Conservation (phyloP, 2,888 invertebrate species). For the Perithous albicinctus region DNA sequence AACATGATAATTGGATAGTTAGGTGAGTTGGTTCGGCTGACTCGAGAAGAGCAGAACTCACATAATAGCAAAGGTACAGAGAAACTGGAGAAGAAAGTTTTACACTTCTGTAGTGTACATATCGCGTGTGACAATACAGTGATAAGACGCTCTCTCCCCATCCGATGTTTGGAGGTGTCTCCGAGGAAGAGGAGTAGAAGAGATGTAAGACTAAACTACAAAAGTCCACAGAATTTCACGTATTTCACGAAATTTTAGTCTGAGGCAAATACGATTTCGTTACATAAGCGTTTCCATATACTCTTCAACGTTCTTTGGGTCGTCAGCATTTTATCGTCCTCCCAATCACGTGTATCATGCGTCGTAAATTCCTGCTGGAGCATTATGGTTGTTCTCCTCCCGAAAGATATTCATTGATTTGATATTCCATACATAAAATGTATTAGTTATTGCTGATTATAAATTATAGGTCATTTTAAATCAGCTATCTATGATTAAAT, state of each 20-base stretch:
- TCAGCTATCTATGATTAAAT: no score
- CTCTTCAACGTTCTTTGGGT: background rate
- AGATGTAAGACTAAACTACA: background rate
- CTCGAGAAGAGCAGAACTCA: background rate
- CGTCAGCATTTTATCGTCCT: background rate
- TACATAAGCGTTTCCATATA: background rate
- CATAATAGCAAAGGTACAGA: background rate
- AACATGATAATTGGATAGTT: background rate
- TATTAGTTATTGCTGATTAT: no score
- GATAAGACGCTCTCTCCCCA: background rate
- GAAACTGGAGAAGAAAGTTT: constrained; percentile 4
- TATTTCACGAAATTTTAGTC: background rate
- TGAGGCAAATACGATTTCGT: background rate
- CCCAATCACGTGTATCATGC: constrained; percentile 14
- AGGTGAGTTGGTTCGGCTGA: background rate
- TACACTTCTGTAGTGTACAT: background rate
- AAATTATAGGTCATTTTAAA: no score
- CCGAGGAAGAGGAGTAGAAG: background rate
- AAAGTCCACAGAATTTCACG: background rate
- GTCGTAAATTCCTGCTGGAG: no score
- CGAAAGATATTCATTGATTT: no score
- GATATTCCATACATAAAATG: no score
- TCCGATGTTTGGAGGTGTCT: background rate
- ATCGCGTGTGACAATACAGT: constrained; percentile 5
- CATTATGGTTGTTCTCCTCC: no score